Base-by-base conservation (phyloP, 2,888 invertebrate genomes). In the Penaeus monodon region DNA sequence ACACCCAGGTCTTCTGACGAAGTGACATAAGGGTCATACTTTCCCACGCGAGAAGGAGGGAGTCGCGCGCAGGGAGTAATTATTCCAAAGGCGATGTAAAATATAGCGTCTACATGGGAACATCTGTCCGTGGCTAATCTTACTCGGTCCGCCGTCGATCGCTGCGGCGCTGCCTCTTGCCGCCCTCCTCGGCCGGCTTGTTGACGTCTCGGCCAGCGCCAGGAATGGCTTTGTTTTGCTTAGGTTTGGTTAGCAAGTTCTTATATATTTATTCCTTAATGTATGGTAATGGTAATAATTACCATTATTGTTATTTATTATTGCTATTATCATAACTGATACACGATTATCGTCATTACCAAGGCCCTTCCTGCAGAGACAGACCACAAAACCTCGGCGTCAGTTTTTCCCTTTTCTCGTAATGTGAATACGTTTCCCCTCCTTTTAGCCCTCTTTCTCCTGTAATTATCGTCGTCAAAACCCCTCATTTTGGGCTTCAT, bases 101-200 rank as follows among this genome's bases (percentile, higher is more conserved):
- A 85, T 81, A 85, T 85, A 85, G 81, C 81, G 85, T 81, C 85
- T 81, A 81, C 85, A 74, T 76, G 81, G 81, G 81, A 85, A 85
- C 85, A 85, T 85, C 81, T 85, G 85, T 85, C 85, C 74, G 66
- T 49, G 85, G 85, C 38, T 85, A 81, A 76, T 81, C 74, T 84
- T 81, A 74, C 81, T 20, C 33, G 33, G 76, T 63, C 81, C 85
- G 66, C 66, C 85, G 80, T 73, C 85, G 85, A 80, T 79, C 78
- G 85, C 63, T 65, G 44, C 65, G 20, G 49, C 20, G 29, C 77
- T 78, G 27, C 65, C 63, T 78, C 17, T n/a, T 49, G n/a, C 29
- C 38, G n/a, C n/a, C 14, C 4, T 20, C 57, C 57, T 57, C 17
- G 57, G 57, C 14, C 57, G 57, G 14, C 57, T 17, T 14, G 57